Evolutionary conservation across 2,113 vertebrate genomes (phyloP).

Genomic region (Calidris pygmaea): DNA sequence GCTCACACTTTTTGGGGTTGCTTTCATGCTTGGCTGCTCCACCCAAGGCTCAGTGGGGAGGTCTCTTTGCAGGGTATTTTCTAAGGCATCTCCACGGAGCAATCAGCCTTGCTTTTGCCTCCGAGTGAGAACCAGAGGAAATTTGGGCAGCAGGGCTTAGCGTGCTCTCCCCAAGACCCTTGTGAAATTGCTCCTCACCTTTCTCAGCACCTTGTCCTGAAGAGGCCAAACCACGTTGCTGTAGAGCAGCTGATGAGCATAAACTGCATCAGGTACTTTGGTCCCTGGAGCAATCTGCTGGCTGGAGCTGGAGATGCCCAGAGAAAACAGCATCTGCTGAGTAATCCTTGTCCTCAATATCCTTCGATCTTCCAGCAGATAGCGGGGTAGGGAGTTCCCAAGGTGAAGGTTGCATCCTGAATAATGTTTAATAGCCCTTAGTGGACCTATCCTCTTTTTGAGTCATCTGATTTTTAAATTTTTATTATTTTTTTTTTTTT

Average conservation of each 20-base stretch:
- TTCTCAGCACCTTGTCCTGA: neutral
- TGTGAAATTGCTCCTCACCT: neutral
- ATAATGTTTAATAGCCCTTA: neutral
- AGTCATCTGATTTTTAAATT: neutral
- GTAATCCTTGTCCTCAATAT: neutral
- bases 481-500: neutral
- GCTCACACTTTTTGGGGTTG: accelerated
- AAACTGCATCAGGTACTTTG: accelerated
- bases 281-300: neutral
- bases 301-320: neutral
- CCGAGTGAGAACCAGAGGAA: neutral
- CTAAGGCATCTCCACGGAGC: neutral
- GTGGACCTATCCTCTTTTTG: neutral
- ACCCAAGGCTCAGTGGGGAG: neutral
- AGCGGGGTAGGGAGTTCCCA: neutral
- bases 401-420: constrained; percentile 38
- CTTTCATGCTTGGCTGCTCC: neutral
- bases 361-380: neutral
- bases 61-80: neutral
- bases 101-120: neutral
- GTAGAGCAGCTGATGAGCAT: neutral
- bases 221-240: neutral
- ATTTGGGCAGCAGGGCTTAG: neutral
- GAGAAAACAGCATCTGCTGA: neutral
- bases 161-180: neutral